phyloP scores from a whole-genome alignment of 1,140 invertebrate species.

The Drosophila triauraria region DNA sequence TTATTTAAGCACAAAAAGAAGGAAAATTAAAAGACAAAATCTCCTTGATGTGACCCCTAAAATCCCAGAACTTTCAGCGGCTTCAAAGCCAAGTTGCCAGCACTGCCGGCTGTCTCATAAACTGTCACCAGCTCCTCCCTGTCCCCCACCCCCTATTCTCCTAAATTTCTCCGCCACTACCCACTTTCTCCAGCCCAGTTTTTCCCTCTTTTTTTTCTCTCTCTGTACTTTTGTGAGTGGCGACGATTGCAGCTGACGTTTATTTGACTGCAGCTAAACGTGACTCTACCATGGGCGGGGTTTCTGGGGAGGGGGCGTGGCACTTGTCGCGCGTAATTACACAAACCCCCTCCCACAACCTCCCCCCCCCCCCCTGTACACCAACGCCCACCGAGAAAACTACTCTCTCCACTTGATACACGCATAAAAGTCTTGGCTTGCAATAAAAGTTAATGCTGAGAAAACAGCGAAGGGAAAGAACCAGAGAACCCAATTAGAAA shows the following conservation, averaged over 20 bases:
- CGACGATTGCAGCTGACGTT: constrained; percentile 69
- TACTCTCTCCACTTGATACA: constrained; percentile 18
- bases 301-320: constrained; percentile 19
- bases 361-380: background rate
- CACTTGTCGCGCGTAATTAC: constrained; percentile 79
- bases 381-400: background rate
- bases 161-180: background rate
- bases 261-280: constrained; percentile 79
- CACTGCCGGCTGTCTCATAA: constrained; percentile 26
- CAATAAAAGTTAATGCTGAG: constrained; percentile 71
- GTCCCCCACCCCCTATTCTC: background rate
- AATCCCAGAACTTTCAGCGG: background rate
- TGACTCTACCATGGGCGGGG: constrained; percentile 44
- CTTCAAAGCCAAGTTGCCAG: background rate
- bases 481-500: constrained; percentile 63
- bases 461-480: constrained; percentile 16
- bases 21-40: background rate
- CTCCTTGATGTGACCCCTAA: background rate
- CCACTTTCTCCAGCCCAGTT: background rate
- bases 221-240: constrained; percentile 24
- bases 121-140: constrained; percentile 13
- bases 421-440: constrained; percentile 62
- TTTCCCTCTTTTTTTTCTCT: background rate
- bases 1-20: background rate
- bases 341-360: constrained; percentile 23